Percentiles rank a stretch among this genome's conserved stretches.
phyloP scores from a whole-genome alignment of 2,888 invertebrate genomes.

The Sarcophaga variegata region DNA sequence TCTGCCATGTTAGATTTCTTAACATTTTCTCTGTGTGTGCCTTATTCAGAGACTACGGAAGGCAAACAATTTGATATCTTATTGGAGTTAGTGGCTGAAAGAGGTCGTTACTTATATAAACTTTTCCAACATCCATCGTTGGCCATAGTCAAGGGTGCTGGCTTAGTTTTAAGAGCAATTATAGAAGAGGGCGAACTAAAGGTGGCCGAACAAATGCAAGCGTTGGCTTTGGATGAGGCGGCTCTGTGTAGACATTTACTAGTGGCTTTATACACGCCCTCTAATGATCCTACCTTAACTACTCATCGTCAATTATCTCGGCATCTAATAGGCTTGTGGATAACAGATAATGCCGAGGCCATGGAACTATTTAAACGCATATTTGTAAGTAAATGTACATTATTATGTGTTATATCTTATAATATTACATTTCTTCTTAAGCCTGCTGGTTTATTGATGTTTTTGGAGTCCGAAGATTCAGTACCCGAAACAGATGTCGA shows the following conservation, averaged over 20 bases:
- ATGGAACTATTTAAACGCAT: conserved; percentile 92
- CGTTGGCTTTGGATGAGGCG: conserved; percentile 97
- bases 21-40: conserved; percentile 98
- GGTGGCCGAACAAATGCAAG: conserved; percentile 96
- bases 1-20: conserved; percentile 99
- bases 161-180: conserved; percentile 97
- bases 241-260: conserved; percentile 96
- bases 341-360: conserved; percentile 96
- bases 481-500: conserved; percentile 86
- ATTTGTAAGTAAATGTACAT: conserved; percentile 85
- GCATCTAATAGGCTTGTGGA: conserved; percentile 97
- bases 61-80: conserved; percentile 97
- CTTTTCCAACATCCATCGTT: conserved; percentile 94
- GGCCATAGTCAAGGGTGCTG: conserved; percentile 99
- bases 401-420: background rate
- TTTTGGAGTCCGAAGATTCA: conserved; percentile 92
- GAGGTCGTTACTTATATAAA: conserved; percentile 95
- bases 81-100: conserved; percentile 95
- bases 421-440: conserved; percentile 77
- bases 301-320: conserved; percentile 95
- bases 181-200: conserved; percentile 98
- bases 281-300: conserved; percentile 90
- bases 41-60: conserved; percentile 99
- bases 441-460: conserved; percentile 95
- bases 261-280: conserved; percentile 92